Conservation (phyloP, 2,797 vertebrate genomes). For the Xiphorhynchus erythropygius region DNA sequence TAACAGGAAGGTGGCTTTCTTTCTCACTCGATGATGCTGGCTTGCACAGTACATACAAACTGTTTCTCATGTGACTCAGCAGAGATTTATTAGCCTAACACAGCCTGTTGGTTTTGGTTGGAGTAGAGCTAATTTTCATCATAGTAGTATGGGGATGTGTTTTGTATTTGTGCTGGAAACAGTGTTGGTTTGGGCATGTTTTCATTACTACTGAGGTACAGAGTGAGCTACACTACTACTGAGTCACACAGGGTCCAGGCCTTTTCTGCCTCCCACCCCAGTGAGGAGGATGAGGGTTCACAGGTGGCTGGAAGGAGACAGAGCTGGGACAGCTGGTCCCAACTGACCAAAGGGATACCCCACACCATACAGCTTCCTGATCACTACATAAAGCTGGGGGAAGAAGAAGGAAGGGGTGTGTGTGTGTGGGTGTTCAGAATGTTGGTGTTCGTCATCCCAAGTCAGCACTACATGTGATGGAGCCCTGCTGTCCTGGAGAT, state of each 20-base stretch:
- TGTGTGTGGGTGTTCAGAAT: not conserved
- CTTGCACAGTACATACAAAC: not conserved
- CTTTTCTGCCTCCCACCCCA: not conserved
- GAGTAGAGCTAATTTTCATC: not conserved
- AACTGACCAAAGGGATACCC: not conserved
- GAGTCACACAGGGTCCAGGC: not conserved
- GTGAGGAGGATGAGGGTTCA: rapidly evolving
- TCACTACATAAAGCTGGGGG: not conserved
- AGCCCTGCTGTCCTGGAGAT: not conserved
- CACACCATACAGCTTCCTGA: rapidly evolving
- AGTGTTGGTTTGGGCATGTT: not conserved
- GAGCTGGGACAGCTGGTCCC: not conserved
- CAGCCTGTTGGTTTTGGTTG: not conserved
- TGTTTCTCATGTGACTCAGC: not conserved
- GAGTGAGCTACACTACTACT: not conserved
- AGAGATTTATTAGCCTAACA: not conserved
- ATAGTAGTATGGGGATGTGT: not conserved
- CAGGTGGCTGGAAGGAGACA: not conserved
- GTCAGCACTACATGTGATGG: rapidly evolving
- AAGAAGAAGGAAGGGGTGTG: not conserved
- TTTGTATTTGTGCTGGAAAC: not conserved
- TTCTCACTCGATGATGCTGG: not conserved
- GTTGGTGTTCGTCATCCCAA: not conserved
- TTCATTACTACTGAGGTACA: not conserved
- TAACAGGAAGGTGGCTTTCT: not conserved